Base-by-base conservation (phyloP, 2,113 vertebrate genomes). In the Platysteira castanea region DNA sequence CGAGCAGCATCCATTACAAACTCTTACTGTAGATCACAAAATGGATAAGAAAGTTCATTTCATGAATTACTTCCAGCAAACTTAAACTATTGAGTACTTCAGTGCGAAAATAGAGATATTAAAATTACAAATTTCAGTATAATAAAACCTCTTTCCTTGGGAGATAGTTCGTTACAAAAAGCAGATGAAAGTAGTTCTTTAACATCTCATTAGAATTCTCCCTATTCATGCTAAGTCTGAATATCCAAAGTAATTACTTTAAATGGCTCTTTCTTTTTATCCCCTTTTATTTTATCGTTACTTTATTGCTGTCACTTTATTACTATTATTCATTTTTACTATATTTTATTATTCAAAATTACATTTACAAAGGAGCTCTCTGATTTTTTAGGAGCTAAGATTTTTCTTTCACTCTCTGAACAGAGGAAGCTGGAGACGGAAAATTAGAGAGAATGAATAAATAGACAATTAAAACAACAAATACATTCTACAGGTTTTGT, bases 191-290 rank as follows among this genome's bases (percentile, higher is more conserved):
- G 73, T 37, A 78, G 57, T 67, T 74, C 68, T 71, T 71, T 87
- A 90, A 57, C 64, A 93, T 93, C 82, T 92, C 80, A 91, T 95
- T 89, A 86, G 47, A 84, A 65, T 79, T 96, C 42, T 93, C 68
- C 28, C 16, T 81, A 22, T 80, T 95, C 39, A 26, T 27, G 19
- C 64, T 17, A 87, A 93, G 28, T 82, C 31, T 78, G 31, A 92
- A 52, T 77, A 93, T 89, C 71, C 79, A 56, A 88, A 97, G 93
- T 93, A 21, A 59, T 82, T 95, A 84, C 49, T 50, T 84, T 84
- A 80, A 86, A 92, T 84, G 44, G 18, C 11, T 93, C 71, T 91
- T 84, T 37, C 56, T 63, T 94, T 92, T 81, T 89, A 84, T 87
- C 67, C 17, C 41, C 61, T 74, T 78, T 87, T 82, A 90, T 73